Conservation (phyloP, 2,113 vertebrate genomes). For the Chloroceryle aenea region DNA sequence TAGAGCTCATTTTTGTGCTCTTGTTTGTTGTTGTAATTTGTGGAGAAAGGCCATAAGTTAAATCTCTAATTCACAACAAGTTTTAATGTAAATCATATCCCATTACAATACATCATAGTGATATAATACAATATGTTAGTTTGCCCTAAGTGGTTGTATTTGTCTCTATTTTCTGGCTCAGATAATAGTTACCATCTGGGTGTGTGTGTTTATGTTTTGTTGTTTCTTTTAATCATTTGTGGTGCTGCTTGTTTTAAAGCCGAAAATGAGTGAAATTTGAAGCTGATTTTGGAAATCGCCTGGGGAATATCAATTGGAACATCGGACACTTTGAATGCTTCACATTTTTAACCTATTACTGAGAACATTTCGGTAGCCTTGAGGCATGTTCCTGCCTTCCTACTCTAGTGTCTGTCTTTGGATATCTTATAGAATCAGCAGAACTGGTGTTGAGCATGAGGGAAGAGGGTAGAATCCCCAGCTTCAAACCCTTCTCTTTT, state of each 20-base stretch:
- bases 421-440: neutral
- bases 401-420: neutral
- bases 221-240: constrained; percentile 72
- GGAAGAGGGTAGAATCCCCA: neutral
- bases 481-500: neutral
- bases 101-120: constrained; percentile 68
- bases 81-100: constrained; percentile 72
- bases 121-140: constrained; percentile 72
- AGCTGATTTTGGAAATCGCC: constrained; percentile 70
- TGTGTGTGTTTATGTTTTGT: constrained; percentile 67
- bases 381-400: neutral
- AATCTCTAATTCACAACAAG: constrained; percentile 68
- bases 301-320: constrained; percentile 57
- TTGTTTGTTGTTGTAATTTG: constrained; percentile 69
- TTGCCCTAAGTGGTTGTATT: constrained; percentile 69
- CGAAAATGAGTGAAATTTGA: constrained; percentile 74
- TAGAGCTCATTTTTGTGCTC: constrained; percentile 49
- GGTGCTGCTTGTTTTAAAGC: constrained; percentile 72
- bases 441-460: neutral
- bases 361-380: constrained; percentile 19
- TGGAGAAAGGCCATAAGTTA: constrained; percentile 67
- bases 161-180: constrained; percentile 74
- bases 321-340: constrained; percentile 38
- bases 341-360: constrained; percentile 53
- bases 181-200: constrained; percentile 80